phyloP scores from a whole-genome alignment of 2,797 vertebrate genomes.

The Ateles fusciceps region DNA sequence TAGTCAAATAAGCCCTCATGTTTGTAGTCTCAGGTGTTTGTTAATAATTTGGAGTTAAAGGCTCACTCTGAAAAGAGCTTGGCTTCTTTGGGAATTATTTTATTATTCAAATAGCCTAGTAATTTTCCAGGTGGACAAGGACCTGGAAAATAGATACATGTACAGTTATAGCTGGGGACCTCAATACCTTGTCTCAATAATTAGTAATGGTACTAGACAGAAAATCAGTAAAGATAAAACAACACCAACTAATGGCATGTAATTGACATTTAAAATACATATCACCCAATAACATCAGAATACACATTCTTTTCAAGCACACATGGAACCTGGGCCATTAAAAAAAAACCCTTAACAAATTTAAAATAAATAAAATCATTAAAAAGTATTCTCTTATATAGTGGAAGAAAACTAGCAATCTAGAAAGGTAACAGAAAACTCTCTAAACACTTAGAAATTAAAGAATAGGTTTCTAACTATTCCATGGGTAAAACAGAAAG shows the following conservation, averaged over 20 bases:
- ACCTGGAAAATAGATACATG: not conserved
- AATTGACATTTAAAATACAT: not conserved
- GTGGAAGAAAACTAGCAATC: not conserved
- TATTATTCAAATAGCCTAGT: not conserved
- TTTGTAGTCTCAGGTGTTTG: not conserved
- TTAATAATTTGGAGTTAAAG: not conserved
- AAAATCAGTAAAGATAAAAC: not conserved
- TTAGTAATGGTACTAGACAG: not conserved
- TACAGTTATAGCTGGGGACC: not conserved
- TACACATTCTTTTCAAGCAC: not conserved
- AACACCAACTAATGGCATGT: not conserved
- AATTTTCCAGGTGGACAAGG: not conserved
- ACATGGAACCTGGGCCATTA: no score
- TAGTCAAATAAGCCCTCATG: not conserved
- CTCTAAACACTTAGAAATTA: not conserved
- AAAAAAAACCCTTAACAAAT: not conserved
- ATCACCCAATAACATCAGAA: not conserved
- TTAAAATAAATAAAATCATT: not conserved
- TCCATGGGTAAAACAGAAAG: not conserved
- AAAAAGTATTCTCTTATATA: not conserved
- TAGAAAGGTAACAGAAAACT: not conserved
- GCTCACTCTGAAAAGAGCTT: not conserved
- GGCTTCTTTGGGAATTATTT: not conserved
- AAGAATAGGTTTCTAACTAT: not conserved
- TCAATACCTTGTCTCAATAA: not conserved